These are phyloP conservation scores for Hyppa rectilinea DNA, from an alignment of 2,888 invertebrate genomes.

Conservation along the genomic window DNA sequence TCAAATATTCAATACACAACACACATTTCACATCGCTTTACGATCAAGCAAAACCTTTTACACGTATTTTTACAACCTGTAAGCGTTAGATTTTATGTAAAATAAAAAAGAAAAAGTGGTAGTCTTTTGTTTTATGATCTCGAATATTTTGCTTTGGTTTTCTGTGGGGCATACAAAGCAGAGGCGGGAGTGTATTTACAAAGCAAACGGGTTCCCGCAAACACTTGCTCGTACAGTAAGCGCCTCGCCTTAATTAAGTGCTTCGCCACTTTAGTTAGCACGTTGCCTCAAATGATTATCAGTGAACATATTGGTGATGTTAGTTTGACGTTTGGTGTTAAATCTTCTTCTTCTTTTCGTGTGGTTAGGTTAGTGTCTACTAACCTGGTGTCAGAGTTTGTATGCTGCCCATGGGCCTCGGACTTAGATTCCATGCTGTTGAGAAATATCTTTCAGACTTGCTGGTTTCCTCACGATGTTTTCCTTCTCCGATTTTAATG, in stretches of 20 bases:
- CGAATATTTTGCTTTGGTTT: constrained; percentile 40
- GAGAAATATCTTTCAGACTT: no score
- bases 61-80: constrained; percentile 38
- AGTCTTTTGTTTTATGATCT: constrained; percentile 48
- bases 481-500: no score
- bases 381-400: no score
- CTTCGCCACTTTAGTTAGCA: constrained; percentile 43
- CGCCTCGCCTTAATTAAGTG: constrained; percentile 58
- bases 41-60: constrained; percentile 48
- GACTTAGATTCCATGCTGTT: no score
- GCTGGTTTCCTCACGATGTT: no score
- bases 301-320: constrained; percentile 42
- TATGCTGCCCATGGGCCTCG: no score
- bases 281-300: constrained; percentile 54
- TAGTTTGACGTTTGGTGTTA: constrained; percentile 17
- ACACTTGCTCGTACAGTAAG: constrained; percentile 35
- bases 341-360: no score
- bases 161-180: constrained; percentile 21
- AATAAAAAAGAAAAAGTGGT: constrained; percentile 35
- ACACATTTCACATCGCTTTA: constrained; percentile 31
- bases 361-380: no score
- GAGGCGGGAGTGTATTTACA: constrained; percentile 33
- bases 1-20: constrained; percentile 57
- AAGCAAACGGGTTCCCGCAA: constrained; percentile 39
- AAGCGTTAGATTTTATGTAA: constrained; percentile 40